Conservation (phyloP, 2,888 invertebrate genomes). For the Pristionchus japonicus region DNA sequence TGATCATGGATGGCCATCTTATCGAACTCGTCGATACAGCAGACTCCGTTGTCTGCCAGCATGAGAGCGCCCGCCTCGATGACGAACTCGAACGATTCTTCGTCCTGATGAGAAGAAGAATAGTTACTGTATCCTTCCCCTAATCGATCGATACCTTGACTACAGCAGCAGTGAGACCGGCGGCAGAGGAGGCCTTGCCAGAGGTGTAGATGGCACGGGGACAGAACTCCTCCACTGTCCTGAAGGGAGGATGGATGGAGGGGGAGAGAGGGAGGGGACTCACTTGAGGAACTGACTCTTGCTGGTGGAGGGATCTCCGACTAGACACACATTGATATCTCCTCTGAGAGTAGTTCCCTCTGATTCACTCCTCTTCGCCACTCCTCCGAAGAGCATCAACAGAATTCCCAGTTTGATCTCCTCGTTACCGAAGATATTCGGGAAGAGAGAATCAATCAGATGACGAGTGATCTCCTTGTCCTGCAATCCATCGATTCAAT, state of each 20-base stretch:
- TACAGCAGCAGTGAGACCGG: slow-evolving; percentile 98
- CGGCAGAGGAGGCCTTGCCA: slow-evolving; percentile 96
- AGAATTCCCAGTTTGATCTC: slow-evolving; percentile 87
- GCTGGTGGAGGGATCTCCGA: slow-evolving; percentile 98
- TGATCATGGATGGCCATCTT: slow-evolving; percentile 91
- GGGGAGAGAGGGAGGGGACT: slow-evolving; percentile 45
- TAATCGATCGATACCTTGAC: slow-evolving; percentile 79
- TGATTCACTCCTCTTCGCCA: slow-evolving; percentile 88
- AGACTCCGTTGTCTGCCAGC: slow-evolving; percentile 94
- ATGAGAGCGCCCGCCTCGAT: slow-evolving; percentile 99
- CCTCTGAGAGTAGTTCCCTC: slow-evolving; percentile 93
- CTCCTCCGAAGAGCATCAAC: slow-evolving; percentile 96
- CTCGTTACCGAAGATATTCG: slow-evolving; percentile 87
- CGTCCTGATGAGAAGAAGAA: slow-evolving; percentile 80
- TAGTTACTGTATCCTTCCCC: background rate
- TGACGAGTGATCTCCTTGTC: slow-evolving; percentile 91
- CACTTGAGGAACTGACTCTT: slow-evolving; percentile 95
- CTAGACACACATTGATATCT: slow-evolving; percentile 96
- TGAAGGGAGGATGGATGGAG: slow-evolving; percentile 56
- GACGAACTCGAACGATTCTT: slow-evolving; percentile 97
- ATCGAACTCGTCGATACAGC: no score
- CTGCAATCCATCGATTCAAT: slow-evolving; percentile 80
- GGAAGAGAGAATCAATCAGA: slow-evolving; percentile 91
- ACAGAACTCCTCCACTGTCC: slow-evolving; percentile 87
- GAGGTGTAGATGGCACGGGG: slow-evolving; percentile 98